phyloP scores from a whole-genome alignment of 2,113 vertebrate species.

The Gallinago jamesoni region DNA sequence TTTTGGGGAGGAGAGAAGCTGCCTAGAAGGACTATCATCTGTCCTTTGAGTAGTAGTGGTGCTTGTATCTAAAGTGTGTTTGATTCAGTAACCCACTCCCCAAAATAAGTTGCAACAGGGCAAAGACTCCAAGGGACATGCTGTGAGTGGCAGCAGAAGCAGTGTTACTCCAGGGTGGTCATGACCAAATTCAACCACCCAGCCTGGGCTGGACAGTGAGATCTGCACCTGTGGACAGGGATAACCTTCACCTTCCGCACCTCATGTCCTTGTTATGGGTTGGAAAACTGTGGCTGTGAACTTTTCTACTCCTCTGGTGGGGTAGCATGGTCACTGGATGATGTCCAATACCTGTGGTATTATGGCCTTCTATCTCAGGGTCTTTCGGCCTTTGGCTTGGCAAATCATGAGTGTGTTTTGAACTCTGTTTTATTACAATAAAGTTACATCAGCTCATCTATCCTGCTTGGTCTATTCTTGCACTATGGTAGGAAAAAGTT shows the following conservation, averaged over 20 bases:
- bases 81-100: neutral
- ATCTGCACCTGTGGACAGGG: neutral
- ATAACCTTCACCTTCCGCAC: neutral
- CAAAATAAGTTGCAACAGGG: neutral
- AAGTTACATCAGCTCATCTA: constrained; percentile 33
- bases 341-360: neutral
- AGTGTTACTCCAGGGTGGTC: neutral
- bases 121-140: neutral
- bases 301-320: neutral
- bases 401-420: neutral
- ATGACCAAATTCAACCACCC: neutral
- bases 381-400: neutral
- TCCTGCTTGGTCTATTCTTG: neutral
- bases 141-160: neutral
- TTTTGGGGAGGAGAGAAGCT: neutral
- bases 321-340: neutral
- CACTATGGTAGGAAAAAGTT: neutral
- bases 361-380: neutral
- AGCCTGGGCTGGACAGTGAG: neutral
- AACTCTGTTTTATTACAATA: constrained; percentile 6
- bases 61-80: neutral
- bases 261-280: rapidly evolving
- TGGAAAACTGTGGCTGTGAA: neutral
- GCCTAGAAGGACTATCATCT: neutral
- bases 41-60: neutral